These are phyloP conservation scores for Scartelaos histophorus DNA, from an alignment of 2,113 vertebrate species.

Conservation along the genomic window DNA sequence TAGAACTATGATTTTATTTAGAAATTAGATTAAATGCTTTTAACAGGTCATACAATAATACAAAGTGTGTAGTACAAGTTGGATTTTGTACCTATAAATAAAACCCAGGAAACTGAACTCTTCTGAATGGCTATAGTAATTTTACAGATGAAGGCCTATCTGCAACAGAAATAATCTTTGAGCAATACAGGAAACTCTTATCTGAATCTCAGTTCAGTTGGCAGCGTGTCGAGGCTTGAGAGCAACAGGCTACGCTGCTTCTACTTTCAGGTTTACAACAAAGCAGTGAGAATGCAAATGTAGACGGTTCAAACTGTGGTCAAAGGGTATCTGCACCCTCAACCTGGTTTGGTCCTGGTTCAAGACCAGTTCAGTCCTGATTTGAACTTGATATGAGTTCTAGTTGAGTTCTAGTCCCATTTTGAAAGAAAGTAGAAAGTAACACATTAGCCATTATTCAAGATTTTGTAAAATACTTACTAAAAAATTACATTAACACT, in stretches of 20 bases:
- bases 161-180: constrained; percentile 2
- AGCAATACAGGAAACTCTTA: background rate
- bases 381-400: background rate
- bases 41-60: background rate
- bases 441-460: background rate
- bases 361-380: background rate
- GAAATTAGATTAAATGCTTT: background rate
- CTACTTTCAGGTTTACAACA: constrained; percentile 2
- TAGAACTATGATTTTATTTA: background rate
- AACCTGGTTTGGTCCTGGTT: background rate
- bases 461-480: background rate
- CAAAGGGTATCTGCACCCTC: background rate
- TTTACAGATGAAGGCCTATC: background rate
- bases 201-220: background rate
- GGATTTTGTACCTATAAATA: background rate
- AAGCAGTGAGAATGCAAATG: background rate
- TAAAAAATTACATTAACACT: background rate
- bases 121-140: background rate
- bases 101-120: background rate
- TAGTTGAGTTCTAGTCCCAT: background rate
- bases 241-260: background rate
- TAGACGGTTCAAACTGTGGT: background rate
- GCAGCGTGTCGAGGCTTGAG: constrained; percentile 2
- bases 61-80: background rate
- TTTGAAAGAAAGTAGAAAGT: no score